phyloP scores from a whole-genome alignment of 1,140 invertebrate genomes.

The Diorhabda elongata region DNA sequence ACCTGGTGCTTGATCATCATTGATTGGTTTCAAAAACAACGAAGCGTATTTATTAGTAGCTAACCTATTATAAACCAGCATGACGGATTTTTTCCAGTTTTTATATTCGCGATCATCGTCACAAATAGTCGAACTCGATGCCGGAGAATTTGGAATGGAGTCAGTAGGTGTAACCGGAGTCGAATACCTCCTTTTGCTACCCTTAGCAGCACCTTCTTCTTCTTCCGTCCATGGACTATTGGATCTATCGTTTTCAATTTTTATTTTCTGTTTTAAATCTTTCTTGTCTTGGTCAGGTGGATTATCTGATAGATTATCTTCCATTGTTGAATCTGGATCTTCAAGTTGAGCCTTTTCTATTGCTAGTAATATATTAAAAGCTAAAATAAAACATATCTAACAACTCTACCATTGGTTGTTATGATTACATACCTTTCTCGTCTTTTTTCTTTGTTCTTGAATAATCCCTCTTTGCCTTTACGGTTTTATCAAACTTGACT shows the following conservation, averaged over 20 bases:
- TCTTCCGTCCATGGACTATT: conserved; percentile 55
- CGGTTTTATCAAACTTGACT: conserved; percentile 51
- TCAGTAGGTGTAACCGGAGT: conserved; percentile 54
- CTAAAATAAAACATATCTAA: conserved; percentile 4
- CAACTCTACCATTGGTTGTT: not conserved
- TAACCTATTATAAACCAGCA: conserved; percentile 77
- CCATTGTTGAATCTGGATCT: conserved; percentile 34
- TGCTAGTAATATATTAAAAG: conserved; percentile 44
- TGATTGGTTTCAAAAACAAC: conserved; percentile 80
- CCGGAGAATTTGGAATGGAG: conserved; percentile 61
- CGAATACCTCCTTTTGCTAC: conserved; percentile 46
- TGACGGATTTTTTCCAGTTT: conserved; percentile 86
- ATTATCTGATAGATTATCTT: conserved; percentile 37
- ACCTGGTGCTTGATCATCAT: conserved; percentile 79
- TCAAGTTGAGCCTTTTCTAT: conserved; percentile 46
- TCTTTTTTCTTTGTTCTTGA: conserved; percentile 48
- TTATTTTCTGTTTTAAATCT: conserved; percentile 31
- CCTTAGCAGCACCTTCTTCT: conserved; percentile 48
- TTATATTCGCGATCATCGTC: conserved; percentile 65
- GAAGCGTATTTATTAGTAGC: conserved; percentile 84
- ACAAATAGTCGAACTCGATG: conserved; percentile 46
- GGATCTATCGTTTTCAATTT: conserved; percentile 45
- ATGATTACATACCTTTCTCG: conserved; percentile 35
- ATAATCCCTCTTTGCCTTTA: conserved; percentile 48
- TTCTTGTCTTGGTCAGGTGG: conserved; percentile 37